Base-by-base conservation (phyloP, 2,113 vertebrate genomes). In the Gulo gulo region DNA sequence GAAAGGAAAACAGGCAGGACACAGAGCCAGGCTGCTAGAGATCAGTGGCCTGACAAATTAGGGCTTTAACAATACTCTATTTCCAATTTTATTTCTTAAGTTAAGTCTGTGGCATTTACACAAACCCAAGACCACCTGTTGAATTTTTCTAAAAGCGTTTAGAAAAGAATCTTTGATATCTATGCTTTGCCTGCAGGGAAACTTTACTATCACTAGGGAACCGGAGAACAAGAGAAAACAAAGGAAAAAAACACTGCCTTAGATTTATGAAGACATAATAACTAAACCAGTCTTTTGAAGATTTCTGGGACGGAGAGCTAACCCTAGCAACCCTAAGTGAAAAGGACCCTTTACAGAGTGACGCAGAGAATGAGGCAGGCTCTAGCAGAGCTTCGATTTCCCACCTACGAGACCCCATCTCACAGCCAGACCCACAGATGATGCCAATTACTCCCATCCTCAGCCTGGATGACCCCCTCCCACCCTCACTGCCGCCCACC, bases 91-190 rank as follows among this genome's bases (percentile, higher is more conserved):
- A 88, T 86, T 96, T 94, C 59, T 79, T 88, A 91, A 84, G 78
- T 97, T 97, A 91, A 82, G 74, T 82, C 42, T n/a, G 23, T 47
- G 47, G 87, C 76, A 95, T 92, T 96, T 94, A 94, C 31, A 92
- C 39, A 96, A 90, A 83, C 61, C 45, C 23, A 88, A 97, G 86
- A 95, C 61, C n/a, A 95, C 95, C 92, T 92, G 86, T 74, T 96
- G 82, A 71, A 93, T 85, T 95, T 89, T 98, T 94, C 69, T 73
- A 95, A 88, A 74, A 80, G 65, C 55, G 13, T 84, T 96, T 83
- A 67, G 76, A 95, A 94, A 61, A 82, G 34, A 74, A 93, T 59
- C 45, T 78, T 91, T 88, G 47, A 47, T 85, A 67, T 88, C 69
- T 81, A 76, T 26, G 61, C 45, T 86, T 39, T 92, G 78, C 69